These are phyloP conservation scores for Trachelus stipa DNA, from an alignment of 2,888 invertebrate species.

Conservation along the genomic window DNA sequence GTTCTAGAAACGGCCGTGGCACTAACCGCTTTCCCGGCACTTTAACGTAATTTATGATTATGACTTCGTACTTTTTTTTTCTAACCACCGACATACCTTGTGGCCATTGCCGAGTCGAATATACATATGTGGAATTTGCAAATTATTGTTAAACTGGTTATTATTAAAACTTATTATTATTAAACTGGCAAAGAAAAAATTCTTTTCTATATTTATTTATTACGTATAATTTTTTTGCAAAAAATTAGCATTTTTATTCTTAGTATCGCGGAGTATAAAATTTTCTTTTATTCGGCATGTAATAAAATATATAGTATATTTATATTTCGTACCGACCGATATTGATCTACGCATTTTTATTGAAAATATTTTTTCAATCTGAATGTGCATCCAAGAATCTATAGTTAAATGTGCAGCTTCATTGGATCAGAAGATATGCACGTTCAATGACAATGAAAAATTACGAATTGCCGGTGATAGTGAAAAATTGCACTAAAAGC, in stretches of 20 bases:
- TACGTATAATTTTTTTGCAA: not conserved
- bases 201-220: not conserved
- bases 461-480: not conserved
- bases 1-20: constrained; percentile 31
- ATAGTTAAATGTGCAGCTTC: not conserved
- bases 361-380: not conserved
- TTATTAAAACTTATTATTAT: too few relatives aligned
- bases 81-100: too few relatives aligned
- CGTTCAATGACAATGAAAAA: not conserved
- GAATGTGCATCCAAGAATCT: not conserved
- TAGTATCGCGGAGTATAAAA: not conserved
- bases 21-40: constrained; percentile 55
- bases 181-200: not conserved
- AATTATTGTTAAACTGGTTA: not conserved
- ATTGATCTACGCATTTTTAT: not conserved
- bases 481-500: not conserved
- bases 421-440: not conserved
- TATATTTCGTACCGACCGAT: too few relatives aligned
- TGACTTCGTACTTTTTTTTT: constrained; percentile 39
- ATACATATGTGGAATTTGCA: not conserved
- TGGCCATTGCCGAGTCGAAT: not conserved
- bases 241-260: not conserved
- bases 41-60: constrained; percentile 60
- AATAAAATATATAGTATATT: too few relatives aligned
- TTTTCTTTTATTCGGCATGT: not conserved